Conservation (phyloP, 2,888 invertebrate genomes). For the Netelia virgata region DNA sequence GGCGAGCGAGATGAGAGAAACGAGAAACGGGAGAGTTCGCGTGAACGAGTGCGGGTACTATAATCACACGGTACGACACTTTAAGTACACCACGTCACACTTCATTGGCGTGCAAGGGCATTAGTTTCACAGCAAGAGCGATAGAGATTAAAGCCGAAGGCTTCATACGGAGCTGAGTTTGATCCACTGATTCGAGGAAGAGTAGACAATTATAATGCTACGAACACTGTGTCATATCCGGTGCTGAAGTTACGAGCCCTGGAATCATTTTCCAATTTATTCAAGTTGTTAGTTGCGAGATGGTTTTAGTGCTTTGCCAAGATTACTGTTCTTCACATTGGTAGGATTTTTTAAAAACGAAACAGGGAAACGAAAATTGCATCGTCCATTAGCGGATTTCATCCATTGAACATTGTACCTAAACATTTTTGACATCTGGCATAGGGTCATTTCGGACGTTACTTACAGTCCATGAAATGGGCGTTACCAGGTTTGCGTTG, state of each 20-base stretch:
- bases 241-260: background rate
- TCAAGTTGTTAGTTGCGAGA: background rate
- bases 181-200: conserved; percentile 24
- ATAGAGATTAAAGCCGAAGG: conserved; percentile 43
- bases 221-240: background rate
- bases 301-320: no score
- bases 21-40: conserved; percentile 46
- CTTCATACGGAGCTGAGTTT: conserved; percentile 7
- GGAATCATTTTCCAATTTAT: background rate
- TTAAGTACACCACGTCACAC: conserved; percentile 65
- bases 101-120: conserved; percentile 58
- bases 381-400: no score
- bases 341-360: no score
- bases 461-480: no score
- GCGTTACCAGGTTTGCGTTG: background rate
- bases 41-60: conserved; percentile 27
- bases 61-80: conserved; percentile 66
- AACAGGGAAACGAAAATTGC: no score
- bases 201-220: conserved; percentile 13
- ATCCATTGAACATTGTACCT: no score
- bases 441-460: no score
- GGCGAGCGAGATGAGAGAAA: conserved; percentile 65
- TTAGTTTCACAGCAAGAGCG: conserved; percentile 60
- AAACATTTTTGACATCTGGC: no score
- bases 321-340: no score